Evolutionary conservation across 2,797 vertebrate species (phyloP), one percentile per base, ranked within the genome.

Genomic region (Typhlichthys eigenmanni): DNA sequence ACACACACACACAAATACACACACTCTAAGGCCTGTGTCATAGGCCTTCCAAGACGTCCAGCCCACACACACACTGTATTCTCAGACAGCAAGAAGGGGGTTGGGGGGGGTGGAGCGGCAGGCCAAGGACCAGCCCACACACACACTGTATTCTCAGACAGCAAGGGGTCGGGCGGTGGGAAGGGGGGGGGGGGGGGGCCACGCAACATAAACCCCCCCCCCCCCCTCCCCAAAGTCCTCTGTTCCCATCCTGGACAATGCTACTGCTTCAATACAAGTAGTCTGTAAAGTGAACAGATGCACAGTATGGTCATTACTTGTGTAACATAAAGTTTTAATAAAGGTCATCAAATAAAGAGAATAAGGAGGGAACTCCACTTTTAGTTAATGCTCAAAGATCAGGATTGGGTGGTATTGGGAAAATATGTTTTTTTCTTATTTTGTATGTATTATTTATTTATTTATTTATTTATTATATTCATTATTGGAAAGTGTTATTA

Each of bases 31-130:
- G 82, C 76, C 59, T 71, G 72, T 38, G 80, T 87, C 85, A 84
- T 83, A 89, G 84, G 82, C 86, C 90, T 92, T 92, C 87, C 90
- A 89, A 91, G 90, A 90, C 86, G 81, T 85, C 84, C 85, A 86
- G 76, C 81, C 75, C 73, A 74, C 66, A 63, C 79, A 78, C 74
- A 78, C 75, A 76, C 52, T 69, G 84, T 72, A 87, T 90, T 87
- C 85, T 91, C 84, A 89, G 80, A 89, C 83, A 68, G 64, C 71
- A 66, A 67, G 79, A 74, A 67, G 55, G 76, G 78, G 74, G 75
- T 74, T 80, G 78, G 79, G 84, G 81, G 87, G 90, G 87, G 85
- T 90, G 89, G 89, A 84, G 87, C 85, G 85, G 87, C 91, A 19
- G 68, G 55, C 43, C 48, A 46, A 48, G 53, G 43, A 64, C 47